Evolutionary conservation across 2,113 vertebrate species (phyloP).

Genomic region (Fukomys damarensis): DNA sequence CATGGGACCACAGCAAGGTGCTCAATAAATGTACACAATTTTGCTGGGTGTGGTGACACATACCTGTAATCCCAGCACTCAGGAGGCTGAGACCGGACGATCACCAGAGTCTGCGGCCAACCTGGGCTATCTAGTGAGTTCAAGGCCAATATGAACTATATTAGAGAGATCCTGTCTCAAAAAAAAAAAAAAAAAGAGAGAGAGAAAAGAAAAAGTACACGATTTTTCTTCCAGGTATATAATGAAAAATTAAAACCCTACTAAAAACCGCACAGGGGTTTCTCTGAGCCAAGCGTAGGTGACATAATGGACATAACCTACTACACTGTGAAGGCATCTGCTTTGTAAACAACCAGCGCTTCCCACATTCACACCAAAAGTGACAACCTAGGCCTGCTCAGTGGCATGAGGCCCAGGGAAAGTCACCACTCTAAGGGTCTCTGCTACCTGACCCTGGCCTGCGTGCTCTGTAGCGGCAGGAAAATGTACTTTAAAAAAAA

Average conservation of each 20-base stretch:
- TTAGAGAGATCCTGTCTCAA: neutral
- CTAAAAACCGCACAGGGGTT: neutral
- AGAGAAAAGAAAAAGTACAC: neutral
- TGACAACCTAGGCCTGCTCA: neutral
- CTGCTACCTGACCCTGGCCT: neutral
- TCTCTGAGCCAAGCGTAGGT: neutral
- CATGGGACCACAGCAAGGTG: neutral
- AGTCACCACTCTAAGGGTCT: neutral
- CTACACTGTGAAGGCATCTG: neutral
- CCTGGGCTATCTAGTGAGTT: neutral
- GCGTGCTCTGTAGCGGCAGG: neutral
- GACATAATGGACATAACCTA: rapidly evolving
- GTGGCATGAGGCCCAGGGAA: neutral
- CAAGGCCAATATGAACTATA: neutral
- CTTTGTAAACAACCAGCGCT: too few relatives aligned
- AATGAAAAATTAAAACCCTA: neutral
- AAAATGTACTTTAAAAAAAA: neutral
- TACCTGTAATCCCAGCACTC: neutral
- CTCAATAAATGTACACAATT: neutral
- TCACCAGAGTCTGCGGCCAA: neutral
- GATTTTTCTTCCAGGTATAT: neutral
- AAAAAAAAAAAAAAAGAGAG: neutral
- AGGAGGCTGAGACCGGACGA: neutral
- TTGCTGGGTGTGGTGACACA: neutral
- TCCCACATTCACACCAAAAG: rapidly evolving